Evolutionary conservation across 2,797 vertebrate species (phyloP), one percentile per base, ranked within the genome.

Genomic region (Sebastes aleutianus): DNA sequence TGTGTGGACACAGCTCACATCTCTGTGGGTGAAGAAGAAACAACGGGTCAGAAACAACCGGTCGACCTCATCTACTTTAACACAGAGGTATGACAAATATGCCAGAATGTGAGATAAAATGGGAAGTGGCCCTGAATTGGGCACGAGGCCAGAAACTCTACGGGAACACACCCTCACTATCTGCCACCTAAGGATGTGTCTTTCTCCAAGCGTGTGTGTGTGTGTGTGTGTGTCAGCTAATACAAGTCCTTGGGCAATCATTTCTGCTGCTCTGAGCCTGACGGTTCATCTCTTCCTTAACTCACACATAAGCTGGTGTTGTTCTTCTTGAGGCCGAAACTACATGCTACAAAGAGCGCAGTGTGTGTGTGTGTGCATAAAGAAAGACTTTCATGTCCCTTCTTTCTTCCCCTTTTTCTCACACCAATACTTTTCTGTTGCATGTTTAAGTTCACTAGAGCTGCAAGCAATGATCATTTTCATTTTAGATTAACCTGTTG

Each of bases 1-100:
- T 98, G 95, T 99, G 98, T 89, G 98, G 98, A 92, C 98, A 99
- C 92, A 99, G 96, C 95, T 99, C 98, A 92, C 97, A 99, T 96
- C 98, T 98, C 98, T 99, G 96, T 43, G 91, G 91, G 84, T 64
- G 75, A 74, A 92, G 20, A 78, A 27, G 74, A 78, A 74, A 80
- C 39, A 66, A 47, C 29, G 10, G 53, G 80, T 92, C 66, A 86
- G 68, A 70, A 71, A 80, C 54, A 53, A 71, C 26, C 22, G 54
- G 66, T 72, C 74, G 54, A 72, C 32, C 26, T 69, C 14, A 50
- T 77, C 71, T 47, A 26, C 39, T 68, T 10, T 3, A 82, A 74
- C n/a, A 59, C 70, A 27, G 11, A 74, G 12, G 24, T 59, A 73
- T 64, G 78, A 73, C 65, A 83, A 74, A 78, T 43, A 80, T 78